Conservation (phyloP, 2,888 invertebrate genomes). For the Drosophila mulleri region DNA sequence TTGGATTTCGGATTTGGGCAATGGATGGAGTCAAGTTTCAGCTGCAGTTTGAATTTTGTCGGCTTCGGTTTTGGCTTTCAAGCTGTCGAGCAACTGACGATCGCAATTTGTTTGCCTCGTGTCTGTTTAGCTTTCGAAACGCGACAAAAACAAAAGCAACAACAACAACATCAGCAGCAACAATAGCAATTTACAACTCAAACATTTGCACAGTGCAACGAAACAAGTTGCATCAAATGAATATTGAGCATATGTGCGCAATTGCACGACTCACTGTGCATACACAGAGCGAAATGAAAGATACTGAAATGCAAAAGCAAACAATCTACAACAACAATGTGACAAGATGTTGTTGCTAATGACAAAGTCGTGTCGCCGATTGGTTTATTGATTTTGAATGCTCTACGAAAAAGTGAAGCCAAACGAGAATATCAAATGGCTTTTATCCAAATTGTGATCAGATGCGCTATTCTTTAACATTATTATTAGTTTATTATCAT, state of each 20-base stretch:
- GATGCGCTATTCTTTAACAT: not conserved
- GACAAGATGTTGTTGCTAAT: slow-evolving; percentile 59
- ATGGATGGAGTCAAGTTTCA: slow-evolving; percentile 55
- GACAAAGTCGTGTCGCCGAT: slow-evolving; percentile 67
- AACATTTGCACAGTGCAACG: slow-evolving; percentile 64
- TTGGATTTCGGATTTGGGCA: slow-evolving; percentile 46
- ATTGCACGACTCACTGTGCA: slow-evolving; percentile 63
- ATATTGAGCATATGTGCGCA: slow-evolving; percentile 54
- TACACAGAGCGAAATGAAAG: slow-evolving; percentile 22
- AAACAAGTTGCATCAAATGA: slow-evolving; percentile 71
- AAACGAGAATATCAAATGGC: not conserved
- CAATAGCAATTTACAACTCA: slow-evolving; percentile 32
- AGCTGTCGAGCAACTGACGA: slow-evolving; percentile 6
- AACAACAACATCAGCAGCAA: slow-evolving; percentile 8
- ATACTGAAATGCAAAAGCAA: slow-evolving; percentile 5
- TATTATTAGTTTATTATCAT: not conserved
- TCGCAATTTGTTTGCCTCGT: slow-evolving; percentile 22
- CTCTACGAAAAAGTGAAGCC: slow-evolving; percentile 1
- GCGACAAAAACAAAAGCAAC: slow-evolving; percentile 23
- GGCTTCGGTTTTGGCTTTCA: slow-evolving; percentile 2
- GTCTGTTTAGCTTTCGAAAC: slow-evolving; percentile 28
- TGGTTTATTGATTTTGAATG: slow-evolving; percentile 26
- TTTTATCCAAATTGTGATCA: not conserved
- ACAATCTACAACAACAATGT: slow-evolving; percentile 17
- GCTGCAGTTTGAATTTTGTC: slow-evolving; percentile 28